Conservation (phyloP, 2,113 vertebrate species). For the Axis porcinus region DNA sequence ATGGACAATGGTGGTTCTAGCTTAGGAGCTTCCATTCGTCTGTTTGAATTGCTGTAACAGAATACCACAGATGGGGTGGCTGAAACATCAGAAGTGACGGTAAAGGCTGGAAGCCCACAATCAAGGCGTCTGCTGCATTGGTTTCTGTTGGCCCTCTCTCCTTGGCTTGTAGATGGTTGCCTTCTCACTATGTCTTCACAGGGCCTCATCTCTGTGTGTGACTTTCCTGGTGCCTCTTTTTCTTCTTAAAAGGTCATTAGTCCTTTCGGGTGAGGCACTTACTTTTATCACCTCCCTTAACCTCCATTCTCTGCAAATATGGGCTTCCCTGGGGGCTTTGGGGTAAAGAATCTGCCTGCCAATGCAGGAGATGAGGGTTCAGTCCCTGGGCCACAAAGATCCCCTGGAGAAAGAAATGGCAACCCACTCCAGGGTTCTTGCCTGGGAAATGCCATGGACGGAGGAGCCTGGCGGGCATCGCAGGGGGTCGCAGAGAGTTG, state of each 20-base stretch:
- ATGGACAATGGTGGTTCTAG: fast-evolving
- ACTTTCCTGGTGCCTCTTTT: neutral
- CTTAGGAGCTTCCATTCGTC: fast-evolving
- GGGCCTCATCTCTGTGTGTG: neutral
- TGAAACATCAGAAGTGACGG: neutral
- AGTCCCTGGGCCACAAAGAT: neutral
- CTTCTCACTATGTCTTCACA: neutral
- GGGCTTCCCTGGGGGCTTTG: neutral
- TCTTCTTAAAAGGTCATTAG: neutral
- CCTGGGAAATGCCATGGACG: neutral
- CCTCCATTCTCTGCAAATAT: neutral
- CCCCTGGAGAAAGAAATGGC: neutral
- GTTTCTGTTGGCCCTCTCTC: neutral
- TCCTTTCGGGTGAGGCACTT: neutral
- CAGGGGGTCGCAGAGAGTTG: fast-evolving
- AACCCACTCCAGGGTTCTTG: neutral
- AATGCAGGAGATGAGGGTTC: neutral
- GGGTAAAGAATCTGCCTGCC: neutral
- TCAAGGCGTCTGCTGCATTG: neutral
- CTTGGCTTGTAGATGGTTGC: fast-evolving
- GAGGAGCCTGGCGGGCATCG: neutral
- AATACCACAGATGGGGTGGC: fast-evolving
- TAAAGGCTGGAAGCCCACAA: neutral
- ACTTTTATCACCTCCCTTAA: neutral
- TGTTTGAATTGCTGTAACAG: neutral